Base-by-base conservation (phyloP, 1,140 invertebrate species). In the Trichonephila clavipes region DNA sequence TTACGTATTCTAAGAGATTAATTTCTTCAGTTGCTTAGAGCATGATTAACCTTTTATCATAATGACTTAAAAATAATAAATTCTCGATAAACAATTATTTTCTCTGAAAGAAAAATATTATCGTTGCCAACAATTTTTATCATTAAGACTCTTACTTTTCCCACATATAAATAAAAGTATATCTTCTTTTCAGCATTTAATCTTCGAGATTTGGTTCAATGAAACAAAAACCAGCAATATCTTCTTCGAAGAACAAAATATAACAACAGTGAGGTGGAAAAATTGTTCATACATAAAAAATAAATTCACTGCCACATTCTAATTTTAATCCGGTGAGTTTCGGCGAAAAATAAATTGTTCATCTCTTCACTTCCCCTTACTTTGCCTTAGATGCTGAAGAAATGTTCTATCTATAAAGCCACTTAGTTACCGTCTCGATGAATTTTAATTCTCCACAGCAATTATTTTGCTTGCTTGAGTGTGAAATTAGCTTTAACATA, bases 391-490 rank as follows among this genome's bases (percentile, higher is more conserved):
- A 77, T 4, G 16, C 24, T 18, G 51, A 51, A 51, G 62, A 18
- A 34, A 14, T 18, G 34, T 77, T 40, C 72, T 40, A 77, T 77
- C 82, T 44, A n/a, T n/a, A 59, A 83, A 83, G 44, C 82, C 82
- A 58, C 82, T 83, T 83, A 83, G 82, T 19, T 19, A 58, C 44
- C 44, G 12, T 24, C 21, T 21, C 18, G 44, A 58, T 59, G 40
- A 58, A 83, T 51, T 83, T 83, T 83, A 83, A 59, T 59, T 83
- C 82, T 59, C 44, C 82, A 24, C 51, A 24, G 82, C 82, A 83
- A 83, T 83, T 83, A 83, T 83, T 83, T 83, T 83, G 82, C 82
- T 83, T 83, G 82, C 82, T 24, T 83, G 82, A 83, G 82, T 83
- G 82, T 83, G 51, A 83, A 83, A 83, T 83, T 83, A 59, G 82